These are phyloP conservation scores for Iguana delicatissima DNA, from an alignment of 2,797 vertebrate species.

Conservation along the genomic window DNA sequence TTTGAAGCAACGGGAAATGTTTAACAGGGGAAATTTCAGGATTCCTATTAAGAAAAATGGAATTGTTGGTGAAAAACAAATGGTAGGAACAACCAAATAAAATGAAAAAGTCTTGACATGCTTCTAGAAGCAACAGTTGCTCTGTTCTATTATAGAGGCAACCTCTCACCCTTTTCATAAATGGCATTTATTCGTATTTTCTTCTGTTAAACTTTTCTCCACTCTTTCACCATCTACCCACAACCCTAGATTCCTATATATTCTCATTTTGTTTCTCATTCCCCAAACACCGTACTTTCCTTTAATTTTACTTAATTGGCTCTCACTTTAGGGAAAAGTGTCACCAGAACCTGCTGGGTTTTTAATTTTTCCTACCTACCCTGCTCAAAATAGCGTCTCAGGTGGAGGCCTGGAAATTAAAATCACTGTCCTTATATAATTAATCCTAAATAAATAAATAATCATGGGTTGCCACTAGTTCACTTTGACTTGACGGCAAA, in stretches of 20 bases:
- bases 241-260: background rate
- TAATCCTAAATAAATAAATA: too few relatives aligned
- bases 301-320: slow-evolving; percentile 76
- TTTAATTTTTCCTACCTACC: slow-evolving; percentile 33
- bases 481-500: too few relatives aligned
- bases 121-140: background rate
- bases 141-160: background rate
- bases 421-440: slow-evolving; percentile 45
- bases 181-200: slow-evolving; percentile 23
- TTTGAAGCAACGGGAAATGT: too few relatives aligned
- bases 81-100: background rate
- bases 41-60: background rate
- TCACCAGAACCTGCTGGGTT: slow-evolving; percentile 43
- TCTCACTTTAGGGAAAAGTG: slow-evolving; percentile 60
- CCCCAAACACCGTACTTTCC: slow-evolving; percentile 59
- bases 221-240: background rate
- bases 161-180: background rate
- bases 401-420: slow-evolving; percentile 42
- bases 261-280: slow-evolving; percentile 46
- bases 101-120: background rate
- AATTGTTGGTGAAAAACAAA: slow-evolving; percentile 8
- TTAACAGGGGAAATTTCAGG: too few relatives aligned
- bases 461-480: too few relatives aligned
- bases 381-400: slow-evolving; percentile 30
- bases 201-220: slow-evolving; percentile 51